Conservation (phyloP, 2,113 vertebrate species). For the Fulmarus glacialis region DNA sequence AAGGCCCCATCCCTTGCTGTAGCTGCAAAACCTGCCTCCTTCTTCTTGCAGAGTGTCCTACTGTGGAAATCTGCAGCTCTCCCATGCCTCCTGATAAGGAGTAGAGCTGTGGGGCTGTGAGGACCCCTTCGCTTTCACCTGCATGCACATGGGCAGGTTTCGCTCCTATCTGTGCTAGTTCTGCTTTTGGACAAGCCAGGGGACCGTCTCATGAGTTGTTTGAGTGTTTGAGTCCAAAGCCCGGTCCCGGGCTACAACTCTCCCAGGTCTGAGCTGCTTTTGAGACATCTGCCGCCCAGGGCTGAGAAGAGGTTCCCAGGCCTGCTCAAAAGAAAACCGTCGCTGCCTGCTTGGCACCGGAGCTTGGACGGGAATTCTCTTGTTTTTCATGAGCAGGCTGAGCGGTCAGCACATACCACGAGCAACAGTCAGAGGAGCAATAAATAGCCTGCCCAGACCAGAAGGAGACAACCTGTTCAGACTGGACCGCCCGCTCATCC, state of each 20-base stretch:
- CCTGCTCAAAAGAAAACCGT: neutral
- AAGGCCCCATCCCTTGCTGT: neutral
- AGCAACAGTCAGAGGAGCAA: conserved; percentile 61
- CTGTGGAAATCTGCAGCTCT: neutral
- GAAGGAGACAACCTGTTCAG: conserved; percentile 66
- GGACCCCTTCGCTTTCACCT: neutral
- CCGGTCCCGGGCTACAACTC: neutral
- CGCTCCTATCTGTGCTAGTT: neutral
- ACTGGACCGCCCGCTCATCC: neutral
- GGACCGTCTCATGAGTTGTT: neutral
- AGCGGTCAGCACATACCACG: conserved; percentile 64
- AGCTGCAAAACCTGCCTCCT: neutral
- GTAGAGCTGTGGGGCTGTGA: neutral
- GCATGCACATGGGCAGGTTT: neutral
- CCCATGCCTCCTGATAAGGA: neutral
- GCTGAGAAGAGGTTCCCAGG: conserved; percentile 38
- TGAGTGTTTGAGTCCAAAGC: neutral
- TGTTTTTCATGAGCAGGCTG: conserved; percentile 50
- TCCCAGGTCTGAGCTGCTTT: neutral
- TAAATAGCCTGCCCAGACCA: conserved; percentile 56
- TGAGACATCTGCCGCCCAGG: conserved; percentile 40
- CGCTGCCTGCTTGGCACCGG: neutral
- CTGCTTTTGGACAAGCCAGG: neutral
- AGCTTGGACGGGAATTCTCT: conserved; percentile 47
- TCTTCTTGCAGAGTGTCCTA: neutral